Percentiles rank a stretch among this genome's conserved stretches.
Conservation (phyloP, 2,113 vertebrate species). For the Ginglymostoma cirratum region DNA sequence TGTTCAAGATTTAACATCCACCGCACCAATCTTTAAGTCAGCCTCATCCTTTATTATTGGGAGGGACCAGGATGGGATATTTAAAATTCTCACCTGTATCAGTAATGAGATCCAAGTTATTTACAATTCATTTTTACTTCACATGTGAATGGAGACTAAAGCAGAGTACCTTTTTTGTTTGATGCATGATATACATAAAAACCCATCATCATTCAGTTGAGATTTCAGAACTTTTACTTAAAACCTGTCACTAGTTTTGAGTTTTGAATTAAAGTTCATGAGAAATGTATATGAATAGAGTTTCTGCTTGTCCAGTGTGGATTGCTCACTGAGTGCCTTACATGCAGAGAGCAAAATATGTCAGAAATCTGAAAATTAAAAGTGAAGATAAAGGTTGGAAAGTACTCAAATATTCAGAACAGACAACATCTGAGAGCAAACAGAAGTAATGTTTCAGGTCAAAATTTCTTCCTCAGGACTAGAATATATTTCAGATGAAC, state of each 20-base stretch:
- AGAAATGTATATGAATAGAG: background rate
- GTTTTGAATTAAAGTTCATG: background rate
- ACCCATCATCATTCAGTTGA: background rate
- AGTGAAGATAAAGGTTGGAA: background rate
- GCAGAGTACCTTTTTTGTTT: background rate
- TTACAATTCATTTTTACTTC: background rate
- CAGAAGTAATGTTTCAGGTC: background rate
- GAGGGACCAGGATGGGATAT: background rate
- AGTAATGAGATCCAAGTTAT: background rate
- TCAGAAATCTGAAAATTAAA: background rate
- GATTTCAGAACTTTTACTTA: background rate
- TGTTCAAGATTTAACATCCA: background rate
- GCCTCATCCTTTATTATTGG: background rate
- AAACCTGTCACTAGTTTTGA: background rate
- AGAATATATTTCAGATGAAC: background rate
- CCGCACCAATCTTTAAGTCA: background rate
- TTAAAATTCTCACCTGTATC: background rate
- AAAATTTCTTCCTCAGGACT: background rate
- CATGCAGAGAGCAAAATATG: background rate
- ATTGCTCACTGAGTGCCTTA: background rate
- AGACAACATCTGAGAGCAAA: background rate
- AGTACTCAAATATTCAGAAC: background rate
- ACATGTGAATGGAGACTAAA: background rate
- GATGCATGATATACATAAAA: background rate
- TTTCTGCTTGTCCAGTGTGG: background rate